Percentiles rank a stretch among this genome's conserved stretches.
Conservation (phyloP, 2,113 vertebrate species). For the Chaetura pelagica region DNA sequence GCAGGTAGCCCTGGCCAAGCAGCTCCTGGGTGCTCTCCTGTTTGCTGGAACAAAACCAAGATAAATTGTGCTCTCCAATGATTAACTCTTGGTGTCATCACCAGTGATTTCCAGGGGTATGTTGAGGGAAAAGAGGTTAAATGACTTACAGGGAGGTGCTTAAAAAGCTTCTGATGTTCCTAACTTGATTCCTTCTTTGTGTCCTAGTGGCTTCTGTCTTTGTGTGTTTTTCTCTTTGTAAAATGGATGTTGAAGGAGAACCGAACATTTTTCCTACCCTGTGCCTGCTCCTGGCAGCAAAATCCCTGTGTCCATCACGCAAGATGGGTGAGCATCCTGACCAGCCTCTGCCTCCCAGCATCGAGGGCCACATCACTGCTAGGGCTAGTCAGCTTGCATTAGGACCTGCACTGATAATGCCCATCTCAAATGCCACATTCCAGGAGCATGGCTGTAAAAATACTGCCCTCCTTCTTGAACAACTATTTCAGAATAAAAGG, state of each 20-base stretch:
- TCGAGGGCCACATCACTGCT: not conserved
- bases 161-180: constrained; percentile 15
- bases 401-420: not conserved
- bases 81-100: constrained; percentile 13
- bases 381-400: not conserved
- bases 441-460: not conserved
- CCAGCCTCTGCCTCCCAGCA: not conserved
- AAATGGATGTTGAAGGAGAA: not conserved
- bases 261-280: not conserved
- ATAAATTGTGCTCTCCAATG: not conserved
- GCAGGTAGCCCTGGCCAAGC: not conserved
- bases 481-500: constrained; percentile 13
- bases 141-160: not conserved
- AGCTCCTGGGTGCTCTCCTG: not conserved
- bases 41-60: not conserved
- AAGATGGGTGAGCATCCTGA: not conserved
- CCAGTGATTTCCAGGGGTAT: not conserved
- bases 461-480: not conserved
- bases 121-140: not conserved
- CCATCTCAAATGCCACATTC: not conserved
- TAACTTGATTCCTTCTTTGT: not conserved
- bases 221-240: not conserved
- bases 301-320: not conserved
- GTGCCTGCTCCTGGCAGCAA: not conserved
- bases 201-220: not conserved